A percentile compares a stretch with the other conserved stretches of the same genome.
Evolutionary conservation across 2,888 invertebrate genomes (phyloP).

Genomic region (Formica aserva): DNA sequence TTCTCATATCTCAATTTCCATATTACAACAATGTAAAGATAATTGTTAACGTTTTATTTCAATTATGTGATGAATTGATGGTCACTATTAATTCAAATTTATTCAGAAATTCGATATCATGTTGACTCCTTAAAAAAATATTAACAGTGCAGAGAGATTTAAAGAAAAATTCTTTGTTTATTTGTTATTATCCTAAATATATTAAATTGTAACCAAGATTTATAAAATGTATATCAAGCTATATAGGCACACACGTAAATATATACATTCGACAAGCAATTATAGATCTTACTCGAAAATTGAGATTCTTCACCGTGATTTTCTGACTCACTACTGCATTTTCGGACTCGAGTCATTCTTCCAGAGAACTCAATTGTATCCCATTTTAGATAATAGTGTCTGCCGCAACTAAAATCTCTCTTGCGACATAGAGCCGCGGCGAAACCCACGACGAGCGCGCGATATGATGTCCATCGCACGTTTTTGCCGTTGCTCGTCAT

Average conservation of each 20-base stretch:
- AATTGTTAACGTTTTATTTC: neutral
- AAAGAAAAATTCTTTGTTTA: neutral
- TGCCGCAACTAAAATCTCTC: slow-evolving; percentile 48
- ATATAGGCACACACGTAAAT: neutral
- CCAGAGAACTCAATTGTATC: slow-evolving; percentile 6
- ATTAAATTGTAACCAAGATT: neutral
- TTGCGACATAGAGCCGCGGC: slow-evolving; percentile 45
- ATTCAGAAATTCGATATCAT: neutral
- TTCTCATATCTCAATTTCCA: neutral
- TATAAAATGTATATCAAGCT: neutral
- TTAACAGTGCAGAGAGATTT: neutral
- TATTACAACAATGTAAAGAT: neutral
- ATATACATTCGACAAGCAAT: neutral
- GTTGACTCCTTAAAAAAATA: neutral
- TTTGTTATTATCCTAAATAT: neutral
- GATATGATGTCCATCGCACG: slow-evolving; percentile 50
- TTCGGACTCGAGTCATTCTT: slow-evolving; percentile 9
- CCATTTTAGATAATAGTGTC: slow-evolving; percentile 47
- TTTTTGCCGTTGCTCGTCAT: slow-evolving; percentile 53
- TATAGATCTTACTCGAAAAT: neutral
- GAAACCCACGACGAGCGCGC: slow-evolving; percentile 25
- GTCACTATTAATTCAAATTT: neutral
- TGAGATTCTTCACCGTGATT: neutral
- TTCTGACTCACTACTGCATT: neutral
- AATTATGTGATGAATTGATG: neutral